Base-by-base conservation (phyloP, 2,797 vertebrate genomes). In the Anas georgica region DNA sequence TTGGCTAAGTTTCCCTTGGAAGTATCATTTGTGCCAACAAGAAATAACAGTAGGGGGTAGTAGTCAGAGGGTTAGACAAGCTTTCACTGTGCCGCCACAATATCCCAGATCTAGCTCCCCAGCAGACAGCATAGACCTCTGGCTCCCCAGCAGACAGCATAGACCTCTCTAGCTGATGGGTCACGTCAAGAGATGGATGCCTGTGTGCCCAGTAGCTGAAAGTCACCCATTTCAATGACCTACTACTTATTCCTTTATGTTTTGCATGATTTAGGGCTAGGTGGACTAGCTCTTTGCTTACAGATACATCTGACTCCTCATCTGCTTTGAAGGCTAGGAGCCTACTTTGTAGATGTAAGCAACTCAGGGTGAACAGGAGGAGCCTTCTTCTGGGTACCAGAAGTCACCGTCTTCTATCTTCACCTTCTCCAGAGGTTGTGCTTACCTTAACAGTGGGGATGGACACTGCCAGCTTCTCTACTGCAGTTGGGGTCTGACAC, bases 401-500 rank as follows among this genome's bases (percentile, higher is more conserved):
- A 67, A 58, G 12, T 28, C 37, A 63, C 4, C 20, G 63, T 1
- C 12, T 45, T 75, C 23, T 10, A 48, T 39, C 10, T 67, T 56
- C 5, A 37, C 33, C 26, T 79, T 75, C 7, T 41, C 7, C 33
- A 56, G 20, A 75, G 22, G 22, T 8, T 67, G 12, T 23, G 25
- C 20, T 70, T 70, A 16, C 2, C 13, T 64, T 41, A 31, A 31
- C 29, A 10, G 9, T 63, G 29, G 33, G 70, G 25, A 5, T 11
- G 7, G 31, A n/a, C 23, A 39, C 9, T 58, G 4, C 9, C 12
- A 31, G 12, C 26, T 37, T 10, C 6, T 75, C 22, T 45, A 2
- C 9, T 68, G 28, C 2, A 6, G 5, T 0, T 59, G 48, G 1
- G 6, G 10, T 56, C 15, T 16, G 35, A 43, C 26, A 20, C 7